phyloP scores from a whole-genome alignment of 2,113 vertebrate species.

The Paratilapia polleni region DNA sequence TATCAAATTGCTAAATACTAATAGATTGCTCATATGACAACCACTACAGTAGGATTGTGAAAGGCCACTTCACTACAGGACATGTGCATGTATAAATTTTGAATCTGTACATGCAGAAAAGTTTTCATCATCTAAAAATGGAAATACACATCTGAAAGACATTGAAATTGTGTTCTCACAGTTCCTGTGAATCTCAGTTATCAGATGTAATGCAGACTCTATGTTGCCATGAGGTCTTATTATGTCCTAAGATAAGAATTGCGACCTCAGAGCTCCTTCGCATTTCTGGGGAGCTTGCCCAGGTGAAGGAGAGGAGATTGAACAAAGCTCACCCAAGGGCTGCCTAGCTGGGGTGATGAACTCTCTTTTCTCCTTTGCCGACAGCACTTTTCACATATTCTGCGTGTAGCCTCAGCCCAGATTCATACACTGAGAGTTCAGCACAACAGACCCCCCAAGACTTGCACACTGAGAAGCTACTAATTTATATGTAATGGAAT shows the following conservation, averaged over 20 bases:
- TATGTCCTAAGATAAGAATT: constrained; percentile 32
- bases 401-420: background rate
- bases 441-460: constrained; percentile 25
- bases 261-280: background rate
- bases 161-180: background rate
- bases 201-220: constrained; percentile 2
- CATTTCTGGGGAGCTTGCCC: constrained; percentile 20
- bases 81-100: background rate
- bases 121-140: background rate
- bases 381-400: constrained; percentile 45
- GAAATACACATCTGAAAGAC: background rate
- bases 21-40: too few species aligned
- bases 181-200: background rate
- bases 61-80: background rate
- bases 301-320: constrained; percentile 48
- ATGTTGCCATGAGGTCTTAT: constrained; percentile 25
- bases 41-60: background rate
- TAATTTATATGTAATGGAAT: constrained; percentile 16
- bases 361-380: constrained; percentile 29
- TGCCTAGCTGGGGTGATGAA: constrained; percentile 35
- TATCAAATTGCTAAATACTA: too few species aligned
- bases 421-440: constrained; percentile 26
- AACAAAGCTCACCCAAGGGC: constrained; percentile 55
- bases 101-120: background rate
- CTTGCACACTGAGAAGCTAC: constrained; percentile 9